These are phyloP conservation scores for Margaritifera margaritifera DNA, from an alignment of 2,888 invertebrate genomes.

Conservation along the genomic window DNA sequence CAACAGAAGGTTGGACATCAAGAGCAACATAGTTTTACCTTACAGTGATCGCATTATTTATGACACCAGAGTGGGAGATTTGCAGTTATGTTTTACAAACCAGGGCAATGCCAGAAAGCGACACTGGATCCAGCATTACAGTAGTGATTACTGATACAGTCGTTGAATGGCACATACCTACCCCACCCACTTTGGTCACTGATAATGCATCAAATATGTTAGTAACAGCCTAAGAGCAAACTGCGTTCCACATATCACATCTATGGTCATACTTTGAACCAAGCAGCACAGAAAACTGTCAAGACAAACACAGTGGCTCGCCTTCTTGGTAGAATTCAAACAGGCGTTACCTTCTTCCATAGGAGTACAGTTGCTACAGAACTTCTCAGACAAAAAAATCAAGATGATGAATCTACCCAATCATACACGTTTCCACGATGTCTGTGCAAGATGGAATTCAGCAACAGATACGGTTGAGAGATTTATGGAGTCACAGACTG, in stretches of 20 bases:
- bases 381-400: conserved; percentile 5
- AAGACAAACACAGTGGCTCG: conserved; percentile 7
- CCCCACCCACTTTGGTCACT: background rate
- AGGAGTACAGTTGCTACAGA: conserved; percentile 12
- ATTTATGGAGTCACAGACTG: no score
- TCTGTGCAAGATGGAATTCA: no score
- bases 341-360: conserved; percentile 8
- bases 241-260: conserved; percentile 4
- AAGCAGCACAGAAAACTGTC: conserved; percentile 11
- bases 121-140: no score
- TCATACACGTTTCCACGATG: background rate
- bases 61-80: no score
- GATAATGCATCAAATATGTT: conserved; percentile 14
- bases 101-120: no score
- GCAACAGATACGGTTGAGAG: background rate
- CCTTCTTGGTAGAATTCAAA: conserved; percentile 4
- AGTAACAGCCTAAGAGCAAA: background rate
- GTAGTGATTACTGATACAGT: no score
- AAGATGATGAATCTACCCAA: conserved; percentile 2
- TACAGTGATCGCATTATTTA: no score
- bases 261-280: conserved; percentile 14
- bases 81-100: no score
- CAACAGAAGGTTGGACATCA: no score
- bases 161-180: no score
- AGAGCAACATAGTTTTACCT: no score